These are phyloP conservation scores for Bucorvus abyssinicus DNA, from an alignment of 2,797 vertebrate species.

Conservation along the genomic window DNA sequence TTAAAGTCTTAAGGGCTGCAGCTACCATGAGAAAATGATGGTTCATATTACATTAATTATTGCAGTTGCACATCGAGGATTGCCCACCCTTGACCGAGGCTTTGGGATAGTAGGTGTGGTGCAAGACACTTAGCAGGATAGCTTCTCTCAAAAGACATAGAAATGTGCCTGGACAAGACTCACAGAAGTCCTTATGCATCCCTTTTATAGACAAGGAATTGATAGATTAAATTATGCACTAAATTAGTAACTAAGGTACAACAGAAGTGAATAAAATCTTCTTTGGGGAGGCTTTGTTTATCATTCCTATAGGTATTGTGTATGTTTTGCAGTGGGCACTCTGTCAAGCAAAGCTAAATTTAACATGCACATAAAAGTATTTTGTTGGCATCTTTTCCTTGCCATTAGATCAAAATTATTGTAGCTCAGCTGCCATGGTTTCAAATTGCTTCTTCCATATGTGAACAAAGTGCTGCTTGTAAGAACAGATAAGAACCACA, in stretches of 20 bases:
- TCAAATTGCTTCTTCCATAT: conserved; percentile 15
- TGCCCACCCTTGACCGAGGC: not conserved
- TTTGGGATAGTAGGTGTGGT: not conserved
- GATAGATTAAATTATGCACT: conserved; percentile 7
- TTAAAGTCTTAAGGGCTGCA: conserved; percentile 15
- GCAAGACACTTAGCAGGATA: not conserved
- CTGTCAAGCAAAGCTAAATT: conserved; percentile 53
- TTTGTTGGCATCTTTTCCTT: conserved; percentile 53
- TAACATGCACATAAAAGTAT: conserved; percentile 35
- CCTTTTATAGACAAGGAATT: conserved; percentile 25
- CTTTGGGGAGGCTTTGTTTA: conserved; percentile 37
- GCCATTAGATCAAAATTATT: conserved; percentile 44
- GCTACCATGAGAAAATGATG: not conserved
- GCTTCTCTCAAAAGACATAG: not conserved
- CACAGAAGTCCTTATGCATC: not conserved
- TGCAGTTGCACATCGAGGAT: not conserved
- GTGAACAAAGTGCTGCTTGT: conserved; percentile 25
- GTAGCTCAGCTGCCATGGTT: conserved; percentile 35
- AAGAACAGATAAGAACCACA: conserved; percentile 53
- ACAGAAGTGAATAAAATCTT: not conserved
- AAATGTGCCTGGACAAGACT: conserved; percentile 24
- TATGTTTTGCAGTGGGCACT: conserved; percentile 59
- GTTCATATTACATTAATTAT: not conserved
- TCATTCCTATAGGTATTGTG: conserved; percentile 31
- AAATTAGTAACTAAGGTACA: not conserved